These are phyloP conservation scores for Chiridota heheva DNA, from an alignment of 35 echinoderm and acorn worm species.

Conservation along the genomic window DNA sequence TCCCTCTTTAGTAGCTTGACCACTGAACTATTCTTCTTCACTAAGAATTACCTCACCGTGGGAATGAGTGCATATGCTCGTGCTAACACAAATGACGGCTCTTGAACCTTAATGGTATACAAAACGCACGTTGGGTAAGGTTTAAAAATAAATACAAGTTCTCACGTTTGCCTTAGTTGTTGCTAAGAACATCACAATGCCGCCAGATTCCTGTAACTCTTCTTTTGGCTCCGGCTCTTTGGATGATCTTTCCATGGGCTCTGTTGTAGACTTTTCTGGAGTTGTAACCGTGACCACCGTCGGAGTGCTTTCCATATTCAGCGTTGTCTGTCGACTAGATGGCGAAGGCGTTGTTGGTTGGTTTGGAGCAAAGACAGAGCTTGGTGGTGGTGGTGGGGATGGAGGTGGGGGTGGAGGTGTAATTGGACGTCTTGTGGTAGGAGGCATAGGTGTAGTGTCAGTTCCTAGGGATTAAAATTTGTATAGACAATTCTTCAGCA, in stretches of 20 bases:
- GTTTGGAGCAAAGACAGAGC: background rate
- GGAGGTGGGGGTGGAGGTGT: conserved; percentile 25
- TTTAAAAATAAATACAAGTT: background rate
- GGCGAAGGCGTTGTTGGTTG: background rate
- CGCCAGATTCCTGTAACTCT: background rate
- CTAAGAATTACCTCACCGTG: too few species aligned
- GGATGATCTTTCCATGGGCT: background rate
- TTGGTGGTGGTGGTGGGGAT: conserved; percentile 30
- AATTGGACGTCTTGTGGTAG: background rate
- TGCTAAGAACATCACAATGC: conserved; percentile 1
- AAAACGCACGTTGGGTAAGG: background rate
- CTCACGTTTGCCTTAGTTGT: background rate
- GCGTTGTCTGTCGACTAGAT: conserved; percentile 1
- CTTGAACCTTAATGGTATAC: too few species aligned
- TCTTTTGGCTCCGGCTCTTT: background rate
- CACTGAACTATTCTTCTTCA: too few species aligned
- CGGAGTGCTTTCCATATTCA: background rate
- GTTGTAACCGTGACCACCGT: background rate
- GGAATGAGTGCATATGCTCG: too few species aligned
- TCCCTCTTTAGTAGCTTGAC: too few species aligned
- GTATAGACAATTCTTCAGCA: too few species aligned
- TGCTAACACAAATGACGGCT: too few species aligned
- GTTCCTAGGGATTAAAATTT: too few species aligned
- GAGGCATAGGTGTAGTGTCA: background rate
- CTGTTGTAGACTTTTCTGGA: background rate